These are phyloP conservation scores for Liodrosophila aerea DNA, from an alignment of 2,888 invertebrate species.

Conservation along the genomic window DNA sequence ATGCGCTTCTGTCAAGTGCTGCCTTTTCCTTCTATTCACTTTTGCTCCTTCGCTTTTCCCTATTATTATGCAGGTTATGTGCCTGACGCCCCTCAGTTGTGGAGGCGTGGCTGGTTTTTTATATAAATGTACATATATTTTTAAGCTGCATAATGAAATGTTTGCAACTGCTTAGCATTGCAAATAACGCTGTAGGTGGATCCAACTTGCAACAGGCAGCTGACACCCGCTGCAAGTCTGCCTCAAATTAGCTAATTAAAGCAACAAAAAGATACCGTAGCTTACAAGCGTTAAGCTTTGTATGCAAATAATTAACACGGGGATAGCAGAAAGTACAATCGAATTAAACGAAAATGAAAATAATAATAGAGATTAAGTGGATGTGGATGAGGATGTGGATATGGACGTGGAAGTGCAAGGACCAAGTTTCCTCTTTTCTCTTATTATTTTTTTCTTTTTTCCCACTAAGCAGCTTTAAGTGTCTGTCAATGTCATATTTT, in stretches of 20 bases:
- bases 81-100: slow-evolving; percentile 11
- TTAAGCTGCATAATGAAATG: slow-evolving; percentile 68
- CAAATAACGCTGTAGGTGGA: slow-evolving; percentile 51
- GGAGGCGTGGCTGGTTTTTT: slow-evolving; percentile 40
- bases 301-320: slow-evolving; percentile 52
- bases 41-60: background rate
- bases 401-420: slow-evolving; percentile 9
- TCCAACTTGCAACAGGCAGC: slow-evolving; percentile 7
- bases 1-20: slow-evolving; percentile 46
- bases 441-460: slow-evolving; percentile 1
- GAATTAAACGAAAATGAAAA: slow-evolving; percentile 10
- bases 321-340: slow-evolving; percentile 19
- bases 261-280: slow-evolving; percentile 37
- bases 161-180: slow-evolving; percentile 69
- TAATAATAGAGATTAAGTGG: slow-evolving; percentile 11
- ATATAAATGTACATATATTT: slow-evolving; percentile 40
- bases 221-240: background rate
- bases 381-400: too few species aligned
- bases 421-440: slow-evolving; percentile 37
- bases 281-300: slow-evolving; percentile 49
- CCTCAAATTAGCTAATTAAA: slow-evolving; percentile 67
- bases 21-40: slow-evolving; percentile 7
- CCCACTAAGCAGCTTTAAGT: slow-evolving; percentile 72
- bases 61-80: slow-evolving; percentile 14
- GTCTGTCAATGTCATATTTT: slow-evolving; percentile 74